Evolutionary conservation across 2,113 vertebrate species (phyloP), one percentile per base, ranked within the genome.

Genomic region (Sinocyclocheilus anshuiensis): DNA sequence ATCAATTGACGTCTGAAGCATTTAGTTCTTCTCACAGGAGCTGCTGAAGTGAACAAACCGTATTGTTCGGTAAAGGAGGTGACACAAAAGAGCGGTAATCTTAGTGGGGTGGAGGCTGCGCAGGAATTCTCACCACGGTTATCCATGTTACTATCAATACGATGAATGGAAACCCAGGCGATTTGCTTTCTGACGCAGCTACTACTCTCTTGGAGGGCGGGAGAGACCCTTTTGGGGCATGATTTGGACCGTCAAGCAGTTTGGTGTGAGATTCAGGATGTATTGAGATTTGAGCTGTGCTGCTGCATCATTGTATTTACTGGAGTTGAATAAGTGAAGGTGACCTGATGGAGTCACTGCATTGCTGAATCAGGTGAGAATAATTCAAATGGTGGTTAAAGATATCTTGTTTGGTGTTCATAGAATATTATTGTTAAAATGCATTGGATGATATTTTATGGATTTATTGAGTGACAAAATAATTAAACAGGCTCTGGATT

Each of bases 51-150:
- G 50, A 74, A 74, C 69, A 57, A 84, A 74, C 29, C 9, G 20
- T 82, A 82, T 84, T 82, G 85, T 82, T 82, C 10, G 1, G 22
- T 86, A 13, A 48, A 63, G 12, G 36, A 65, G 57, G 26, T 48
- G 6, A 77, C 33, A 86, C 50, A 86, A 81, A 61, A 24, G 72
- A 42, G 65, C 18, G 20, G 59, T 84, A 76, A 77, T 50, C 15
- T 79, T 75, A 84, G 82, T 75, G 20, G 75, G 86, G 86, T 72
- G 86, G 86, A 59, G 81, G 36, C 74, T 29, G 61, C 22, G 75
- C 24, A 50, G 16, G 59, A 29, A 63, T 86, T 76, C 26, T 76
- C 53, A 71, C 39, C 16, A 16, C 9, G 12, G 48, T 87, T 77
- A 59, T 81, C 39, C 33, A 16, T 24, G 61, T 77, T 57, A 63